Base-by-base conservation (phyloP, 2,113 vertebrate genomes). In the Theropithecus gelada region DNA sequence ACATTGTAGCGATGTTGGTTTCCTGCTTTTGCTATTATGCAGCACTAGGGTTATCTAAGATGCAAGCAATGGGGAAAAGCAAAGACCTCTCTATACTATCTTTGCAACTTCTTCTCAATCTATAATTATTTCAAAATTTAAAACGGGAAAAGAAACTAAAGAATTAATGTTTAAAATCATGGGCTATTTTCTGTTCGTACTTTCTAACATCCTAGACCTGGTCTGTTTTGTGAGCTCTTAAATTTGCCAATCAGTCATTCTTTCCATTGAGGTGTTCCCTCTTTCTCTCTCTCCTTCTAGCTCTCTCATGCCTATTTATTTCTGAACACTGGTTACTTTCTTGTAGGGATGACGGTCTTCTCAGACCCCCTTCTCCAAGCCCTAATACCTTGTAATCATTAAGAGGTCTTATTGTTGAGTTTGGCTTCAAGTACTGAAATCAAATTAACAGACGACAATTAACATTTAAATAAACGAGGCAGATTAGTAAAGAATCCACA, bases 401-500 rank as follows among this genome's bases (percentile, higher is more conserved):
- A 93, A 95, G 81, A 98, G 82, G 86, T 93, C 94, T 95, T 72
- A 16, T 85, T 96, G 90, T 96, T 98, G 97, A 98, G 97, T 97
- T 97, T 97, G 95, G 81, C 90, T 98, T 97, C 92, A 94, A 96
- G 95, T 84, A 95, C 94, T 96, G 97, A 98, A 97, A 98, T 90
- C 93, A 98, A 98, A 98, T 97, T 98, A 98, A 98, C 97, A 98
- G 97, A 98, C 94, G 92, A 97, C 98, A 98, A 98, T 98, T 98
- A 98, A 98, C 97, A 98, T 98, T 98, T 97, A 98, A 98, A 97
- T 97, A 98, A 98, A 98, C 93, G 96, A 97, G 96, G 78, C 92
- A 96, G 89, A 97, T 97, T 97, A 98, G 88, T 82, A 93, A 98
- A 97, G 81, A 97, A 94, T 90, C 97, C 89, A 61, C 86, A 87